Conservation (phyloP, 2,113 vertebrate species). For the Garra rufa region DNA sequence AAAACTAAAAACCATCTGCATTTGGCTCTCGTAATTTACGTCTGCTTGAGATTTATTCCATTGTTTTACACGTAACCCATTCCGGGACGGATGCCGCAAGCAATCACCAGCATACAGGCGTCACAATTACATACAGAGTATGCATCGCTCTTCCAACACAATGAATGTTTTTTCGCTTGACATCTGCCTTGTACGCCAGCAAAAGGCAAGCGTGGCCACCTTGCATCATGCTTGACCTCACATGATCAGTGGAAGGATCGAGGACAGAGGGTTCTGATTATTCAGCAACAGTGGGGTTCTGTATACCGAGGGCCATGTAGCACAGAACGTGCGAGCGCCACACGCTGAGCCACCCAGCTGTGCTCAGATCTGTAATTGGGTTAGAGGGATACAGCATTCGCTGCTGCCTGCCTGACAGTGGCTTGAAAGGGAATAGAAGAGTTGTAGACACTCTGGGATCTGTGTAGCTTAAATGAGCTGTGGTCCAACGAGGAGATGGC, state of each 20-base stretch:
- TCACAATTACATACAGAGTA: not conserved
- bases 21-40: constrained; percentile 24
- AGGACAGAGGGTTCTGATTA: constrained; percentile 47
- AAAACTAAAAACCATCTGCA: constrained; percentile 21
- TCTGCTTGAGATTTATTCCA: constrained; percentile 10
- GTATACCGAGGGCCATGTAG: constrained; percentile 24
- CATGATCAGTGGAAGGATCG: constrained; percentile 28
- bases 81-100: not conserved
- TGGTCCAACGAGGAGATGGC: constrained; percentile 16
- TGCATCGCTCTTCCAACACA: not conserved
- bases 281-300: constrained; percentile 40
- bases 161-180: not conserved
- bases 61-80: constrained; percentile 5
- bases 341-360: constrained; percentile 42
- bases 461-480: constrained; percentile 32
- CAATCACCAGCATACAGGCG: not conserved
- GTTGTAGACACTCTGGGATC: constrained; percentile 25
- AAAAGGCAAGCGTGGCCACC: constrained; percentile 41
- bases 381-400: constrained; percentile 14
- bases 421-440: constrained; percentile 53
- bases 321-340: not conserved
- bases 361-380: constrained; percentile 46
- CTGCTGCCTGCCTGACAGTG: constrained; percentile 35
- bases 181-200: constrained; percentile 10
- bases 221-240: constrained; percentile 38